Base-by-base conservation (phyloP, 2,797 vertebrate genomes). In the Corythornis leucogaster region DNA sequence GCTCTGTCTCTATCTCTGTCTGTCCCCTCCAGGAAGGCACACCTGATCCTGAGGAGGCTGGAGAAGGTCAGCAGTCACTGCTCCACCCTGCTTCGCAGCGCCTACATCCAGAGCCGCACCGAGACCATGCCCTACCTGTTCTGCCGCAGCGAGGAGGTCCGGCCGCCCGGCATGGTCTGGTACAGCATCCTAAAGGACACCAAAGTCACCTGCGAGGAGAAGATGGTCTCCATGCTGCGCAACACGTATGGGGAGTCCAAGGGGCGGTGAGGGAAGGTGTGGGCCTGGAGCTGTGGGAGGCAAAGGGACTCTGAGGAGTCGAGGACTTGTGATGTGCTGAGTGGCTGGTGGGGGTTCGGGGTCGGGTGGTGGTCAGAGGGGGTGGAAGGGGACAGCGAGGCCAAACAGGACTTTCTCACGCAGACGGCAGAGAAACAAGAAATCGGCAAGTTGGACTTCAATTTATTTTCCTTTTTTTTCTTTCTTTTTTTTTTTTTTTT, bases 161-260 rank as follows among this genome's bases (percentile, higher is more conserved):
- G 98, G 73, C 97, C 98, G 1, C 97, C 98, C 1, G 98, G 98
- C 54, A 97, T 97, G 95, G 97, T 98, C 83, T 99, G 98, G 98
- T 99, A 98, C 59, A 97, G 98, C 96, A 98, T 99, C 87, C 98
- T 99, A 82, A 99, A 98, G 64, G 98, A 99, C 97, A 99, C 98
- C 92, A 99, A 98, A 95, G 97, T 99, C 42, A 97, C 98, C 15
- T 99, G 99, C 14, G 98, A 98, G 96, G 99, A 99, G 96, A 99
- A 99, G 97, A 98, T 99, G 95, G 98, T 99, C 92, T 99, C 99
- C 77, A 98, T 99, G 95, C 98, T 99, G 96, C 98, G 99, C 68
- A 99, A 99, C 98, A 99, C 98, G 66, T 99, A 99, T 18, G 99
- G 99, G 95, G 99, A 98, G 90, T 98, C 98, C 91, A 99, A 99